phyloP scores from a whole-genome alignment of 2,797 vertebrate genomes.

The Megaceryle alcyon region DNA sequence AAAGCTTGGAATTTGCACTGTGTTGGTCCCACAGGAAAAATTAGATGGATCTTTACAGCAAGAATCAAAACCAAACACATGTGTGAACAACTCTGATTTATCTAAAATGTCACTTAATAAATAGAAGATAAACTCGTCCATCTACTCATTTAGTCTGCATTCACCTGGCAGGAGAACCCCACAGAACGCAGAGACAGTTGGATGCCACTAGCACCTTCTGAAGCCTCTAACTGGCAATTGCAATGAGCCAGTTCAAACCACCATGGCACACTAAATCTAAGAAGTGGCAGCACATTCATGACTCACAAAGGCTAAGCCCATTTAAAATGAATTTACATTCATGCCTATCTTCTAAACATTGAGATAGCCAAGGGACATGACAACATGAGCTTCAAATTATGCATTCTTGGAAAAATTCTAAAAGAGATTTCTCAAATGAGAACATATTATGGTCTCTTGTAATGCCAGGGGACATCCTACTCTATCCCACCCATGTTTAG shows the following conservation, averaged over 20 bases:
- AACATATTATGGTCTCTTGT: background rate
- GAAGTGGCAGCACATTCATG: background rate
- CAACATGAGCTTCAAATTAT: background rate
- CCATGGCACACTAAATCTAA: background rate
- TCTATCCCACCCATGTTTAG: background rate
- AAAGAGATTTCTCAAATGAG: background rate
- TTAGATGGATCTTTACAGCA: background rate
- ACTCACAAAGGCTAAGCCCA: background rate
- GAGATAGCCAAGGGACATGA: background rate
- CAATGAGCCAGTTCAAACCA: background rate
- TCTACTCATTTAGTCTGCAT: background rate
- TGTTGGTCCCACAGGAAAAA: background rate
- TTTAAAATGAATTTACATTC: background rate
- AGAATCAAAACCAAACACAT: background rate
- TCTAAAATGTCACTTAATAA: background rate
- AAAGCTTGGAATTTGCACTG: background rate
- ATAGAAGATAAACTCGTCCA: background rate
- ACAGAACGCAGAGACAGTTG: accelerated
- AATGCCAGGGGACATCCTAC: background rate
- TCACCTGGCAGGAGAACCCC: background rate
- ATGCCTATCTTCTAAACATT: background rate
- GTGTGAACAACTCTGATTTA: background rate
- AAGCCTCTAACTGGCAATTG: background rate
- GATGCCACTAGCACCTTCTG: background rate
- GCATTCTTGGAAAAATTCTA: background rate